Conservation (phyloP, 2,113 vertebrate species). For the Delphinus delphis region DNA sequence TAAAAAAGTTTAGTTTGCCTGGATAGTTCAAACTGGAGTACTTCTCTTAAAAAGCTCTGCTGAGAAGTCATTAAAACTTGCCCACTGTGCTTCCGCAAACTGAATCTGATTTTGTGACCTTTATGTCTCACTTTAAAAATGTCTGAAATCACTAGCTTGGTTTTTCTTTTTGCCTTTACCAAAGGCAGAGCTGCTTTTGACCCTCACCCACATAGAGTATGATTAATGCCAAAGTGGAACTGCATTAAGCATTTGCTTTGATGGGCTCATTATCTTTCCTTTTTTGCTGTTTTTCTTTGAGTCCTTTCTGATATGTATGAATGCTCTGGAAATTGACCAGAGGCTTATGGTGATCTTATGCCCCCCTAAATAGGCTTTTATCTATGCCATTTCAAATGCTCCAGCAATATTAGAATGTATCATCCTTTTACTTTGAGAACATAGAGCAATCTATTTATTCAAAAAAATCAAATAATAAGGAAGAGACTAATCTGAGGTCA, state of each 20-base stretch:
- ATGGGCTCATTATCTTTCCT: constrained; percentile 71
- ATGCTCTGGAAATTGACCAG: constrained; percentile 71
- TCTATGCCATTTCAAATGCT: constrained; percentile 71
- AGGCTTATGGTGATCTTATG: constrained; percentile 75
- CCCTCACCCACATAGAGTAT: constrained; percentile 35
- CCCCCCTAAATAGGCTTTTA: constrained; percentile 71
- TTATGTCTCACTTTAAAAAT: constrained; percentile 73
- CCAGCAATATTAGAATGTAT: constrained; percentile 19
- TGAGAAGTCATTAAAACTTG: constrained; percentile 76
- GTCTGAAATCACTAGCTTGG: constrained; percentile 71
- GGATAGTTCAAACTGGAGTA: constrained; percentile 1
- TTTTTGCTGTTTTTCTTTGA: constrained; percentile 62
- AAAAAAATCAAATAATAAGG: constrained; percentile 69
- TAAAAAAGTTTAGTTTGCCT: constrained; percentile 60
- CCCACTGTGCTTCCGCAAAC: constrained; percentile 63
- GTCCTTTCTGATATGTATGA: constrained; percentile 71
- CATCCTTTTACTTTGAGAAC: constrained; percentile 60
- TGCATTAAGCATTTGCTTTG: constrained; percentile 72
- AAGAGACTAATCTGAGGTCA: constrained; percentile 66
- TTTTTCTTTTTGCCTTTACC: constrained; percentile 34
- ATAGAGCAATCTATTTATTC: constrained; percentile 55
- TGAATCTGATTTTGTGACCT: constrained; percentile 74
- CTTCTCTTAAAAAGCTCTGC: constrained; percentile 61
- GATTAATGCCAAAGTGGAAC: constrained; percentile 72
- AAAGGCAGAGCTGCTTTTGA: constrained; percentile 55